Evolutionary conservation across 2,888 invertebrate species (phyloP), one percentile per base, ranked within the genome.

Genomic region (Pollenia griseotomentosa): DNA sequence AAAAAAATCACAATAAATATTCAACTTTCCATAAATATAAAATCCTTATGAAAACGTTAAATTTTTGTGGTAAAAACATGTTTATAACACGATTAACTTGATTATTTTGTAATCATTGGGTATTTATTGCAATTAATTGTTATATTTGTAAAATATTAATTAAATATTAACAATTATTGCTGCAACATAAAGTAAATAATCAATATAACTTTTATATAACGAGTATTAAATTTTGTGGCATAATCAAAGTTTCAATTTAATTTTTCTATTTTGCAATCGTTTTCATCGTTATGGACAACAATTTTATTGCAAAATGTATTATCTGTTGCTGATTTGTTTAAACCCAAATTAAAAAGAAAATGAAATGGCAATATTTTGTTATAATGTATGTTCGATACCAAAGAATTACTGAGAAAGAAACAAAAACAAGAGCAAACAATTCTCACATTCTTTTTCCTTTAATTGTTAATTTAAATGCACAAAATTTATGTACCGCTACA

Each of bases 51-150:
- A 23, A 79, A 42, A 51, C 42, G 14, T 1, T 12, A 53, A 23
- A 33, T 33, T 33, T 33, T 53, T 44, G 82, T 46, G 75, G 66
- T 61, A 11, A 53, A 57, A 68, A 8, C 44, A n/a, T 23, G 61
- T 83, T 61, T 61, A 83, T 53, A 61, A 61, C 7, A 53, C 19
- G 51, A 75, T 75, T 75, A 75, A 75, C 16, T 59, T 55, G 68
- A 70, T 68, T 75, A 70, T 70, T 68, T 68, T 55, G 53, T 70
- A 57, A 81, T 81, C 81, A 74, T 66, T 19, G 48, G n/a, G 14
- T 42, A 59, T 59, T 33, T 59, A 75, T 68, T 51, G 59, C n/a
- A 33, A 82, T 68, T 66, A 68, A 75, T 75, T 68, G 10, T 51
- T 66, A 40, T 74, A 42, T 51, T 46, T 57, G 42, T 16, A 63